Percentiles rank a stretch among this genome's conserved stretches.
These are phyloP conservation scores for Malurus melanocephalus DNA, from an alignment of 2,113 vertebrate species.

Conservation along the genomic window DNA sequence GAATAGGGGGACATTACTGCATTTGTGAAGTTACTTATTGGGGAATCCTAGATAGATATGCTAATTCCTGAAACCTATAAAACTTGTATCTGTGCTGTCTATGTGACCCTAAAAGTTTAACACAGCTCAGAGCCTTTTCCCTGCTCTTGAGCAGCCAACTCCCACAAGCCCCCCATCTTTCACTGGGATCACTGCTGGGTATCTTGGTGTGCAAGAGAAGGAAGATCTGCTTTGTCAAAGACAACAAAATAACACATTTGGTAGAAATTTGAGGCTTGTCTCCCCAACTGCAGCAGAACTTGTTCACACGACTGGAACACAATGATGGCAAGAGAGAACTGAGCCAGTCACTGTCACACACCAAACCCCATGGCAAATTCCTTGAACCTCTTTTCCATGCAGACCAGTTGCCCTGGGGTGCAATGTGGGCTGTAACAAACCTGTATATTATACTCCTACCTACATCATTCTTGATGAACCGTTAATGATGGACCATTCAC, in stretches of 20 bases:
- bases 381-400: fast-evolving
- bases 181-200: not conserved
- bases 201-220: not conserved
- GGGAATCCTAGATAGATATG: too few species aligned
- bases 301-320: not conserved
- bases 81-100: not conserved
- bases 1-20: too few species aligned
- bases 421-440: too few species aligned
- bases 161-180: not conserved
- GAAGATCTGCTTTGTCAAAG: not conserved
- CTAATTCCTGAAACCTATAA: too few species aligned
- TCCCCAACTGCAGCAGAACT: not conserved
- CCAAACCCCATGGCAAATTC: not conserved
- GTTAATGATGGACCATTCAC: too few species aligned
- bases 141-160: not conserved
- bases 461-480: too few species aligned
- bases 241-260: not conserved
- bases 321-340: fast-evolving
- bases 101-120: not conserved
- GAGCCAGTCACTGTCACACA: not conserved
- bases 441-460: too few species aligned
- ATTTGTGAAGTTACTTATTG: too few species aligned
- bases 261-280: not conserved
- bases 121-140: not conserved
- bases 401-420: too few species aligned